Evolutionary conservation across 2,113 vertebrate genomes (phyloP), one percentile per base, ranked within the genome.

Genomic region (Phalacrocorax pelagicus): DNA sequence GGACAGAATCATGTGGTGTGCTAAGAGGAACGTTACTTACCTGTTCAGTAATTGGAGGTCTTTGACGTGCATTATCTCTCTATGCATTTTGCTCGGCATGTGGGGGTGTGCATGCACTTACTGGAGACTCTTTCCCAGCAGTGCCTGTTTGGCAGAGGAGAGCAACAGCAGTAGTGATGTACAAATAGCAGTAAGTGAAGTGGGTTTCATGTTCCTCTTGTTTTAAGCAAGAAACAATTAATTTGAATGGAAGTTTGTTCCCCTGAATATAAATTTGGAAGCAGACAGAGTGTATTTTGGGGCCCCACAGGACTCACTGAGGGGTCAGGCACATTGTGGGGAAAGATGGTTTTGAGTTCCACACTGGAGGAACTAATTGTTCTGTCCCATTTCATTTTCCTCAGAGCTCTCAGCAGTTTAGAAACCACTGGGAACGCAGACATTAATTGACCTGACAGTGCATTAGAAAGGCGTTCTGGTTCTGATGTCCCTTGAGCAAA

Each of bases 11-110:
- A 71, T 80, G 91, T 59, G 4, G 63, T 78, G 71, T 71, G 62
- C 58, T 72, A 65, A 94, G 79, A 92, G 75, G 74, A 86, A 91
- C 88, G 81, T 83, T 91, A 80, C 83, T 84, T 96, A 61, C 0
- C n/a, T 83, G 59, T 51, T 94, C 24, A 24, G 63, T 86, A 92
- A 94, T 27, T 70, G 59, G 55, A 83, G 81, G 46, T 94, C 54
- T 92, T 90, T 82, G 70, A 88, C 40, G 13, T 12, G 49, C 0
- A 8, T 42, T 90, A 73, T 46, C 71, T 90, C 85, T 65, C 55
- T 59, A 13, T 29, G 73, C 26, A 36, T 88, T 94, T 80, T 86
- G 42, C 49, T 86, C 40, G 30, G 40, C 58, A 30, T 1, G 2
- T 21, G 32, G n/a, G 17, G 8, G 7, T 77, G 12, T 42, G 49